Percentiles rank a stretch among this genome's conserved stretches.
These are phyloP conservation scores for Dicentrarchus labrax DNA, from an alignment of 2,113 vertebrate genomes.

Conservation along the genomic window DNA sequence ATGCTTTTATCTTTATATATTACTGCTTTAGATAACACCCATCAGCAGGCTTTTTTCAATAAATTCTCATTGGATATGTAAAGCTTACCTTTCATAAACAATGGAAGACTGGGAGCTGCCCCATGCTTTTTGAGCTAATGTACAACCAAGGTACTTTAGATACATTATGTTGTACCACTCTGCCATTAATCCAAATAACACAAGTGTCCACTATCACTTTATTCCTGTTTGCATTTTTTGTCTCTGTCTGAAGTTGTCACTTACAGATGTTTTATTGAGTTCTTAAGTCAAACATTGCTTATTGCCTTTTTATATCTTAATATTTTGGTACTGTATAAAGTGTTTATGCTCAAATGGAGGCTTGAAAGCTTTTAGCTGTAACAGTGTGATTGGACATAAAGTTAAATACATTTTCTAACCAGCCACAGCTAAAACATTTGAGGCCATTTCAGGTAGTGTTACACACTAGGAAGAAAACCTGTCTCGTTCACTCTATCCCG, in stretches of 20 bases:
- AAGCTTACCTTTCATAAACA: not conserved
- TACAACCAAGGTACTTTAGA: not conserved
- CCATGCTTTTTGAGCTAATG: not conserved
- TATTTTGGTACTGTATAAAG: not conserved
- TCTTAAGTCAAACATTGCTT: not conserved
- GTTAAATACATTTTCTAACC: too few species aligned
- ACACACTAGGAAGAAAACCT: not conserved
- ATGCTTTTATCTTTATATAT: not conserved
- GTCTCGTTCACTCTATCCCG: not conserved
- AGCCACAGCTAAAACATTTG: not conserved
- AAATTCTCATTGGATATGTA: not conserved
- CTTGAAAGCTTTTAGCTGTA: not conserved
- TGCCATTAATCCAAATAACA: not conserved
- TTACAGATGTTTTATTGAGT: not conserved
- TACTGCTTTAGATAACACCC: not conserved
- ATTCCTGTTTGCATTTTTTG: not conserved
- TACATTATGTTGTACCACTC: not conserved
- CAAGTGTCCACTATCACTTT: not conserved
- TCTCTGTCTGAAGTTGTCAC: not conserved
- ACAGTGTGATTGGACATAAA: not conserved
- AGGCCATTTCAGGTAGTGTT: conserved; percentile 19
- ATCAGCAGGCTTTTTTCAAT: not conserved
- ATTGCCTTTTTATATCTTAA: not conserved
- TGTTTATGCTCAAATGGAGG: not conserved
- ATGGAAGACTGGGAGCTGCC: not conserved